Evolutionary conservation across 1,140 invertebrate species (phyloP), one percentile per base, ranked within the genome.

Genomic region (Mercenaria mercenaria): DNA sequence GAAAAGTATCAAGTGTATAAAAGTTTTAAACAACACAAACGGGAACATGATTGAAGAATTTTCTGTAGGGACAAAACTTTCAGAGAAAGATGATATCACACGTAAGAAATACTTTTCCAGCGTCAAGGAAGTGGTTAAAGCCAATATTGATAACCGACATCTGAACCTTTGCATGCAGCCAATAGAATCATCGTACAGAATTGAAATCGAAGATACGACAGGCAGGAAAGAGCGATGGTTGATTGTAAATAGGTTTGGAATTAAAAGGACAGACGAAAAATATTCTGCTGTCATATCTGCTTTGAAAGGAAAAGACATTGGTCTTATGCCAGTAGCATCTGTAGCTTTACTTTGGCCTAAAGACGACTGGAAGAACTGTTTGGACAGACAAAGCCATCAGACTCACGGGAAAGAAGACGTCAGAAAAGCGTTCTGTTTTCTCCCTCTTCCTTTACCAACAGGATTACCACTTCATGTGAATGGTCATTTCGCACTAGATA

Each of bases 191-290:
- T 15, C 50, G 88, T 89, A 64, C 47, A 64, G 41, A 91, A 47
- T 83, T 37, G 74, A 64, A 2, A 76, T 93, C 8, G 39, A 76
- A 26, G 92, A 93, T 47, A 82, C 52, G 8, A 56, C 23, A 8
- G 52, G 77, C 10, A 37, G 61, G 13, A 47, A 77, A n/a, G 64
- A 88, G 67, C 20, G 64, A 15, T 94, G 93, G 93, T 79, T 94
- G n/a, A 76, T 93, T 83, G 79, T 91, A 2, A 92, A 93, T 41
- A 76, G 86, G 37, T 84, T 92, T 86, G 81, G 94, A 92, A 20
- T 94, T 94, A 20, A 61, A 34, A 6, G 92, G 23, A 84, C 88
- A 15, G 39, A 76, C 2, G 47, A 79, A 23, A 26, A 93, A 11
- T 20, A 39, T 32, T 15, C 34, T 67, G 56, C 26, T 79, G 20